phyloP scores from a whole-genome alignment of 2,888 invertebrate genomes.

The Cyrtodaria siliqua region DNA sequence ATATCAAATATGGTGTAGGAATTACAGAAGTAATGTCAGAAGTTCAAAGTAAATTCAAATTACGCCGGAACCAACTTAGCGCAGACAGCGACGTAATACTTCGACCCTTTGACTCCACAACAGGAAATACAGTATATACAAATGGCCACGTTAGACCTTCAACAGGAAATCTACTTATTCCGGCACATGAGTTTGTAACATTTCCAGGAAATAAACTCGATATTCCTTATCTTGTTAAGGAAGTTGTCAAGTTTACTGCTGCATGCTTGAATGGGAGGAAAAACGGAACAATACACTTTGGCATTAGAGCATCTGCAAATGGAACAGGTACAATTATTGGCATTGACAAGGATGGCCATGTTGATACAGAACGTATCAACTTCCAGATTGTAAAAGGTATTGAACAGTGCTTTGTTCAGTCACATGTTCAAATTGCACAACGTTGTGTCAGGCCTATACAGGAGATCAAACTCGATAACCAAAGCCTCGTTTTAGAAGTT shows the following conservation, averaged over 20 bases:
- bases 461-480: slow-evolving; percentile 11
- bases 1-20: slow-evolving; percentile 16
- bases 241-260: no score
- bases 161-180: slow-evolving; percentile 32
- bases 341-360: background rate
- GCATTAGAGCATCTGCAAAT: slow-evolving; percentile 13
- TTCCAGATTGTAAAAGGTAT: slow-evolving; percentile 10
- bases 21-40: background rate
- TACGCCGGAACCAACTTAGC: no score
- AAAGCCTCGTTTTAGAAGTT: slow-evolving; percentile 23
- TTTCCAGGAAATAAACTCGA: background rate
- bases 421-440: slow-evolving; percentile 1
- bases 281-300: slow-evolving; percentile 53
- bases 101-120: background rate
- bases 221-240: no score
- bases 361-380: background rate
- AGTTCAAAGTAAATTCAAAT: no score
- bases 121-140: background rate
- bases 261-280: slow-evolving; percentile 38
- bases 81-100: background rate
- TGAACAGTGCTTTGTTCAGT: slow-evolving; percentile 10
- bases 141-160: slow-evolving; percentile 5
- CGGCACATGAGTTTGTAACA: slow-evolving; percentile 33
- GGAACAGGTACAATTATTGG: slow-evolving; percentile 25
- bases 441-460: slow-evolving; percentile 31